Evolutionary conservation across 1,140 invertebrate genomes (phyloP), one percentile per base, ranked within the genome.

Genomic region (Drosophila willistoni): DNA sequence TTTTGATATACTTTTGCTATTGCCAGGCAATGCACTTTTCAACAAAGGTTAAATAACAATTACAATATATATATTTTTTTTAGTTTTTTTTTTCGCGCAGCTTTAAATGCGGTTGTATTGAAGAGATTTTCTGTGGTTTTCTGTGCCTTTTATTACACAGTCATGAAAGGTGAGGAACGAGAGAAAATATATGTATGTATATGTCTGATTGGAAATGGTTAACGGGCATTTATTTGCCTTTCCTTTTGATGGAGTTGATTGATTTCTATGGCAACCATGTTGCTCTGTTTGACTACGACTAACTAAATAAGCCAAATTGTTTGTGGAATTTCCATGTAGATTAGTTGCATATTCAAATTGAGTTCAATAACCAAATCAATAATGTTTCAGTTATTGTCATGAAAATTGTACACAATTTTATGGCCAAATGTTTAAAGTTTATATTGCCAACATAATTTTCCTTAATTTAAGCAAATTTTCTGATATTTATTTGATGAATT

Each of bases 111-210:
- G 33, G 56, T 36, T 25, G 54, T 13, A 56, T 33, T 29, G 54
- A 56, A 29, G 25, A 9, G 56, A 59, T 59, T 59, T 59, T 17
- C n/a, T 57, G 55, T 34, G 55, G 55, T 57, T 57, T 57, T 57
- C 22, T 33, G 13, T 7, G 55, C 3, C 10, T 57, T 57, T 57
- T 36, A 34, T 57, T 57, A 57, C 33, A 57, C 10, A 17, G 17
- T 22, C 44, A 36, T 57, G 55, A 57, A 57, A 57, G 55, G 33
- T 51, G 25, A 17, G 7, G n/a, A 9, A 34, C n/a, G 29, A 17
- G 29, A 17, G 17, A 22, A 22, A 22, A 22, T 22, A 22, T 22
- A 51, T 14, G 1, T 22, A 13, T 33, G 54, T 36, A 22, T 51
- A 12, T 36, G 14, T 19, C 29, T 57, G 55, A 57, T 57, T 51